Evolutionary conservation across 2,113 vertebrate genomes (phyloP), one percentile per base, ranked within the genome.

Genomic region (Andinoacara biseriatus): DNA sequence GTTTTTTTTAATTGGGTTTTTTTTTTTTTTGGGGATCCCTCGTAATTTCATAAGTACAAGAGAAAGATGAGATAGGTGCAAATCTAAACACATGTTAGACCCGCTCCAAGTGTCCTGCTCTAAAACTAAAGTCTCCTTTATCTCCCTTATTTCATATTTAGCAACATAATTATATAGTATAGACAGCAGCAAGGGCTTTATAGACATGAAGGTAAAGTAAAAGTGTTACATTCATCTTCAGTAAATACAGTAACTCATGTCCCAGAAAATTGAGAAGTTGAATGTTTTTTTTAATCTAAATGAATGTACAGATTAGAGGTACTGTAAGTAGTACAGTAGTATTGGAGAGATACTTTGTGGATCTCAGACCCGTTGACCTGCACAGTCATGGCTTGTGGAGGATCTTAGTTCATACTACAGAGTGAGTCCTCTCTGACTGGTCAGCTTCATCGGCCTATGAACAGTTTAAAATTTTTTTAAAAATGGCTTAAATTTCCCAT

Each of bases 61-160:
- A 99, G 79, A 98, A 99, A 0, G 98, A 99, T 26, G 62, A 67
- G 63, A 46, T 18, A 4, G 38, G 17, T 13, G 89, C 5, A 88
- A 67, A 2, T 95, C 97, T 18, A 26, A 46, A 40, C 38, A 40
- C 38, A 40, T 10, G 10, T 40, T 40, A 40, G 38, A 9, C n/a
- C n/a, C n/a, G n/a, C n/a, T n/a, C n/a, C n/a, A n/a, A n/a, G n/a
- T n/a, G n/a, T n/a, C n/a, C n/a, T n/a, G n/a, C n/a, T n/a, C 5
- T 40, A 24, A 65, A 65, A n/a, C 61, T 11, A 24, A 65, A 24
- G 24, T 65, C 40, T n/a, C n/a, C n/a, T n/a, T n/a, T n/a, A n/a
- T n/a, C n/a, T n/a, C n/a, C n/a, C n/a, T n/a, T 62, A 40, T 63
- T 63, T 11, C 61, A 11, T 43, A 35, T 24, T 40, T 13, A 14